Evolutionary conservation across 2,113 vertebrate genomes (phyloP).

Genomic region (Toxostoma redivivum): DNA sequence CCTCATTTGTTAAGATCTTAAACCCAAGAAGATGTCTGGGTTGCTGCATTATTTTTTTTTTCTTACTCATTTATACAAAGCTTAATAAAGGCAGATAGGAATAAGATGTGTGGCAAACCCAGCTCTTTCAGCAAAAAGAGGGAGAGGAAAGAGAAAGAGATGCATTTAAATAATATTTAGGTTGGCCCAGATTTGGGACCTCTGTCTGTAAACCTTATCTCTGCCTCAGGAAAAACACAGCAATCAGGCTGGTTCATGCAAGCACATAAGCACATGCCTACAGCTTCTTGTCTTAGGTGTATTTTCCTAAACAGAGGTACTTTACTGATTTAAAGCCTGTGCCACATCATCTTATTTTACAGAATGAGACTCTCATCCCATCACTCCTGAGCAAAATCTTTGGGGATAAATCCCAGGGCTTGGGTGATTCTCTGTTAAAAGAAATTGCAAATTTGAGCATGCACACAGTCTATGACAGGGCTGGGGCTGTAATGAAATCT

Average conservation of each 20-base stretch:
- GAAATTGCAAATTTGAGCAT: not conserved
- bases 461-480: not conserved
- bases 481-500: not conserved
- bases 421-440: not conserved
- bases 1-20: conserved; percentile 68
- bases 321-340: conserved; percentile 3
- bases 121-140: not conserved
- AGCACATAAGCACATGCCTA: conserved; percentile 22
- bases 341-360: not conserved
- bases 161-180: conserved; percentile 30
- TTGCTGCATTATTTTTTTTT: conserved; percentile 9
- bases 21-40: conserved; percentile 39
- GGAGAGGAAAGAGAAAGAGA: not conserved
- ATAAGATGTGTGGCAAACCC: not conserved
- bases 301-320: conserved; percentile 28
- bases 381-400: not conserved
- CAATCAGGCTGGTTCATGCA: conserved; percentile 18
- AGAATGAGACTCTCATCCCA: not conserved
- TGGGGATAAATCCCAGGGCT: not conserved
- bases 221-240: conserved; percentile 11
- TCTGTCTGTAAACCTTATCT: conserved; percentile 30
- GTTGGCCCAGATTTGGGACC: conserved; percentile 13
- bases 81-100: conserved; percentile 35
- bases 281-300: conserved; percentile 1
- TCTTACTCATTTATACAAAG: conserved; percentile 3